Conservation (phyloP, 2,888 invertebrate species). For the Furcula furcula region DNA sequence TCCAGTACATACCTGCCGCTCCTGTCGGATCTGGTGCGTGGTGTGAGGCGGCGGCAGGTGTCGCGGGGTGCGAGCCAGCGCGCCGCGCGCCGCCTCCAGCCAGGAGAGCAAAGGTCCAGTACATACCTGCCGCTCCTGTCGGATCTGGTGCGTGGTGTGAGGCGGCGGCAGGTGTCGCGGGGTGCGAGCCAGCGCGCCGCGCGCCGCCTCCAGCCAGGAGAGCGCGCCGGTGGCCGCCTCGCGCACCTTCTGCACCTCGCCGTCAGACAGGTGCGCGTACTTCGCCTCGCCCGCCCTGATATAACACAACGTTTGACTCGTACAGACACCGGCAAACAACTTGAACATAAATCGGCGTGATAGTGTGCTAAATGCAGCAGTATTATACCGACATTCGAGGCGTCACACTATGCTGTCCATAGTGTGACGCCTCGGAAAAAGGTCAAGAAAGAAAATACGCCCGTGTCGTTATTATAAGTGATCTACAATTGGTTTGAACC, state of each 20-base stretch:
- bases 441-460: no score
- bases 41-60: slow-evolving; percentile 89
- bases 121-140: slow-evolving; percentile 88
- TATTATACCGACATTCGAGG: no score
- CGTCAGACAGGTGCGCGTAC: slow-evolving; percentile 90
- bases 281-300: slow-evolving; percentile 85
- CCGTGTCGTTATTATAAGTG: no score
- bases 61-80: slow-evolving; percentile 84
- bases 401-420: no score
- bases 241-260: slow-evolving; percentile 89
- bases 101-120: no score
- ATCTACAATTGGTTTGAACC: no score
- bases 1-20: slow-evolving; percentile 88
- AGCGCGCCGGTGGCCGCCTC: slow-evolving; percentile 86
- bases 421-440: no score
- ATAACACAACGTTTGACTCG: not conserved
- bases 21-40: slow-evolving; percentile 89
- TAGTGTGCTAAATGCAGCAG: no score
- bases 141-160: slow-evolving; percentile 89
- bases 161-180: slow-evolving; percentile 88
- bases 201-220: slow-evolving; percentile 91
- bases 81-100: slow-evolving; percentile 88
- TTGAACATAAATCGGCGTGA: no score
- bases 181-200: slow-evolving; percentile 83
- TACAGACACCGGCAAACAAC: no score